phyloP scores from a whole-genome alignment of 2,888 invertebrate genomes.

The Lithophane socia region DNA sequence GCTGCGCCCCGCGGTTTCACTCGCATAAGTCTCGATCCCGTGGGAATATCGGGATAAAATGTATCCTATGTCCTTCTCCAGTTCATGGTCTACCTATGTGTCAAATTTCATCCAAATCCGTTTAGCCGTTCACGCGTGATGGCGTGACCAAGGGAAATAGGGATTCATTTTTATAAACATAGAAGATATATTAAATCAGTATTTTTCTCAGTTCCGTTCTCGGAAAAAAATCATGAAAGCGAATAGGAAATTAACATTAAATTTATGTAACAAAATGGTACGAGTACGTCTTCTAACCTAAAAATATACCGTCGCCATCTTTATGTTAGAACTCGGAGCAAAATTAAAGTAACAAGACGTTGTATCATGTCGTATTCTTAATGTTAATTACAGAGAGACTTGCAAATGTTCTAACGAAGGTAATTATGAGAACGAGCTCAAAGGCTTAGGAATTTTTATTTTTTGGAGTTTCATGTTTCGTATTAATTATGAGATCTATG shows the following conservation, averaged over 20 bases:
- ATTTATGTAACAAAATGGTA: background rate
- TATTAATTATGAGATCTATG: conserved; percentile 9
- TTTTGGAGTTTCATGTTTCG: no score
- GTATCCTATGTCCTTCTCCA: no score
- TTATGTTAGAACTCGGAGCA: background rate
- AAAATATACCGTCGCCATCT: conserved; percentile 4
- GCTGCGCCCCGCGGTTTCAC: no score
- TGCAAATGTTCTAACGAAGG: conserved; percentile 38
- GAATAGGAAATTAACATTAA: conserved; percentile 19
- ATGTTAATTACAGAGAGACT: conserved; percentile 46
- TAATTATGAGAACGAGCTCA: conserved; percentile 23
- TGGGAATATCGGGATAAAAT: no score
- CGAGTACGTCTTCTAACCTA: background rate
- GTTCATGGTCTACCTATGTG: no score
- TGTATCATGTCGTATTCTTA: conserved; percentile 22
- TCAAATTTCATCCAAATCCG: no score
- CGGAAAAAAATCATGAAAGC: background rate
- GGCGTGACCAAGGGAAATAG: no score
- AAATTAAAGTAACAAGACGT: background rate
- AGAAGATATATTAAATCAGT: conserved; percentile 6
- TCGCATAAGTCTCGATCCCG: no score
- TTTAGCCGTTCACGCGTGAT: no score
- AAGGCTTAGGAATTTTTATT: background rate
- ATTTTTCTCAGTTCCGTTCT: background rate
- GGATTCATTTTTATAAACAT: no score